phyloP scores from a whole-genome alignment of 1,140 invertebrate species.

The Prorops nasuta region DNA sequence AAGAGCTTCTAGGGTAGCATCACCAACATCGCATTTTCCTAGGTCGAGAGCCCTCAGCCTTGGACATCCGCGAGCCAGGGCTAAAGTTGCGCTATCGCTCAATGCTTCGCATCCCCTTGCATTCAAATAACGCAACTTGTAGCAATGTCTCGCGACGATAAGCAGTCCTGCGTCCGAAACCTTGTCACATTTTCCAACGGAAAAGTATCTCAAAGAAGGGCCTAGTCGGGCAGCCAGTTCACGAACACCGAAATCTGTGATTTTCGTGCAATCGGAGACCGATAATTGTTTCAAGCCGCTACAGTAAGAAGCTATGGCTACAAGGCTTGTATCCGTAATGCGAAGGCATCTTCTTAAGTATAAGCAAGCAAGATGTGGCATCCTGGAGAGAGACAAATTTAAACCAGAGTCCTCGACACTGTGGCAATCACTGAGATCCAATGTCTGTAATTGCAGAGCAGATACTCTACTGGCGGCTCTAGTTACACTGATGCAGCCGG shows the following conservation, averaged over 20 bases:
- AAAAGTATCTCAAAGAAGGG: slow-evolving; percentile 78
- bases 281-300: slow-evolving; percentile 79
- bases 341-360: slow-evolving; percentile 84
- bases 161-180: slow-evolving; percentile 82
- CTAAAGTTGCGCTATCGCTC: slow-evolving; percentile 83
- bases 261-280: slow-evolving; percentile 83
- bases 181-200: slow-evolving; percentile 86
- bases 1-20: slow-evolving; percentile 78
- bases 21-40: slow-evolving; percentile 90
- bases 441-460: slow-evolving; percentile 65
- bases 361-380: slow-evolving; percentile 83
- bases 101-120: slow-evolving; percentile 88
- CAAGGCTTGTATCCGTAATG: slow-evolving; percentile 78
- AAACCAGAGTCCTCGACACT: slow-evolving; percentile 80
- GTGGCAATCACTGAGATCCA: slow-evolving; percentile 85
- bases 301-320: slow-evolving; percentile 84
- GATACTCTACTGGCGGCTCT: slow-evolving; percentile 63
- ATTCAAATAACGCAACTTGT: slow-evolving; percentile 87
- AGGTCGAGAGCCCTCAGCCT: slow-evolving; percentile 82
- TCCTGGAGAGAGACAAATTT: slow-evolving; percentile 77
- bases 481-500: slow-evolving; percentile 68
- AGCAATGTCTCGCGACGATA: slow-evolving; percentile 84
- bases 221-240: slow-evolving; percentile 82
- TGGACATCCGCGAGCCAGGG: slow-evolving; percentile 79
- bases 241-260: slow-evolving; percentile 89